phyloP scores from a whole-genome alignment of 2,113 vertebrate genomes.

The Urocolius indicus region DNA sequence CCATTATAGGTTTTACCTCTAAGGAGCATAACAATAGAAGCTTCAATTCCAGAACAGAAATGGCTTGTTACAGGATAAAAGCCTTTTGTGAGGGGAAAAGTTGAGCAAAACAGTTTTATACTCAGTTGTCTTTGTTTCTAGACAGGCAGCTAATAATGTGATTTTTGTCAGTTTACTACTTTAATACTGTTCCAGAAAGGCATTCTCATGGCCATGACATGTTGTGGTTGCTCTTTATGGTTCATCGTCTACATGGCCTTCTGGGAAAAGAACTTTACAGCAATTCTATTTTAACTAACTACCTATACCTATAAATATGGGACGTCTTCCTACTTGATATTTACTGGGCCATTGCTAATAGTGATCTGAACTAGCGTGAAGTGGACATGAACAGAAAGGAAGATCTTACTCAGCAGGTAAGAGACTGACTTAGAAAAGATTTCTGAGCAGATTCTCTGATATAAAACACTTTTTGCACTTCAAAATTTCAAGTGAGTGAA shows the following conservation, averaged over 20 bases:
- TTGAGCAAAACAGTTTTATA: conserved; percentile 65
- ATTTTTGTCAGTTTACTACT: conserved; percentile 58
- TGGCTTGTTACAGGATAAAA: conserved; percentile 53
- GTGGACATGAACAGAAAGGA: conserved; percentile 71
- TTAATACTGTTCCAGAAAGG: conserved; percentile 54
- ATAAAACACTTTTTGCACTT: neutral
- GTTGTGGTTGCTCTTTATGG: conserved; percentile 28
- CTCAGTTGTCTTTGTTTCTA: conserved; percentile 70
- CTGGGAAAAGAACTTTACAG: conserved; percentile 71
- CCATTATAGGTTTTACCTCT: conserved; percentile 49
- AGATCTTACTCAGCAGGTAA: conserved; percentile 73
- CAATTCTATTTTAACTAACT: conserved; percentile 50
- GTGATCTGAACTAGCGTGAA: conserved; percentile 66
- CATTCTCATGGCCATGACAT: conserved; percentile 30
- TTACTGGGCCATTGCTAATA: conserved; percentile 17
- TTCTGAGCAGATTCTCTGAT: neutral
- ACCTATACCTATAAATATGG: conserved; percentile 76
- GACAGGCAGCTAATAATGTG: conserved; percentile 58
- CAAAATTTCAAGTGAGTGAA: neutral
- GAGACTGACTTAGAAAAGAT: conserved; percentile 27
- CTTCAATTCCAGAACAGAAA: conserved; percentile 69
- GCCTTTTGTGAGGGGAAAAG: conserved; percentile 54
- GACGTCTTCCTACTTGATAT: neutral
- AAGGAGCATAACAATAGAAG: conserved; percentile 62
- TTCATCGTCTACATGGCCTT: conserved; percentile 25